Base-by-base conservation (phyloP, 2,797 vertebrate genomes). In the Typhlichthys eigenmanni region DNA sequence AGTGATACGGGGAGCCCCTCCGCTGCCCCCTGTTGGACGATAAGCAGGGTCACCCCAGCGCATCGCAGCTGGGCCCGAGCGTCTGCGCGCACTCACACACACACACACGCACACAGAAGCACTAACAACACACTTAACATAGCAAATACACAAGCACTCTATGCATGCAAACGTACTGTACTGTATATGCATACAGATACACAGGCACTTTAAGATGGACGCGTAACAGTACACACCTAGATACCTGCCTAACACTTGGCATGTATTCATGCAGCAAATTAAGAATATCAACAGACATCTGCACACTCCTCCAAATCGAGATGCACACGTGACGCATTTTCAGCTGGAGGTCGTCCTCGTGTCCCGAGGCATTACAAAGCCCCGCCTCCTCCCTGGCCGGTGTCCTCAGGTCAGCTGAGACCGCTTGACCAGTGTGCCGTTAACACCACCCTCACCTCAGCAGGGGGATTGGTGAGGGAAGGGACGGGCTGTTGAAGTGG, bases 1-100 rank as follows among this genome's bases (percentile, higher is more conserved):
- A 82, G 88, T 86, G 72, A 80, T 88, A 72, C 85, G 89, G 67
- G 89, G 89, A 69, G 89, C 88, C 49, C 89, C 89, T 5, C 89
- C 89, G 0, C 84, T 91, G 17, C 89, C 89, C 13, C 89, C 89
- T 34, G 82, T 90, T 2, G 89, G 81, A 47, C 86, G 88, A 80
- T 89, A 86, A 89, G 85, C 48, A 38, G 9, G 12, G 32, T 49
- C 2, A 48, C 16, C 11, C n/a, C 47, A 13, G 47, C 47, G 51
- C 1, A 11, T 13, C 1, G 13, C 43, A 1, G 5, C 57, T 62
- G 53, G 53, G 53, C 55, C 38, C 19, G 56, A 50, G 49, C 54
- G 45, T 50, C 50, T 5, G 19, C 29, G 59, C 55, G 50, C 8
- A 64, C 16, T 17, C 16, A 17, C 51, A 45, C 60, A 55, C 58